Conservation (phyloP, 2,888 invertebrate genomes). For the Pocota personata region DNA sequence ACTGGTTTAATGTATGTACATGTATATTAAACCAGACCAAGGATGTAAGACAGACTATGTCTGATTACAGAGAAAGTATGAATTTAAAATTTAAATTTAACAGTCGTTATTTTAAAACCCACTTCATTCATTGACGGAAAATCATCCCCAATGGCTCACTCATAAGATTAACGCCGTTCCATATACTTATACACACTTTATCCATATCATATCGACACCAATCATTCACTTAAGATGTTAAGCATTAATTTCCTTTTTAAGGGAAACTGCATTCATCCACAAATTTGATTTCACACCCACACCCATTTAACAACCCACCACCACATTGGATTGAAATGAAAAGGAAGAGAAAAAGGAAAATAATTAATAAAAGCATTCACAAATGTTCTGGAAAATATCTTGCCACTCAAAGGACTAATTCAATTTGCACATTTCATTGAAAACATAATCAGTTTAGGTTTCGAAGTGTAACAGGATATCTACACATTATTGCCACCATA, state of each 20-base stretch:
- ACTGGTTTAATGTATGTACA: no score
- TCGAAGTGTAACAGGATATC: conserved; percentile 60
- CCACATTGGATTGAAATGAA: no score
- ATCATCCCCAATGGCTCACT: no score
- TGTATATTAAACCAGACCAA: no score
- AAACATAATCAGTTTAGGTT: conserved; percentile 63
- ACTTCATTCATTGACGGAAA: no score
- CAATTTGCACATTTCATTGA: conserved; percentile 56
- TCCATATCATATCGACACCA: neutral
- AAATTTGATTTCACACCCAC: neutral
- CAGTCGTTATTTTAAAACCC: no score
- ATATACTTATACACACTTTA: neutral
- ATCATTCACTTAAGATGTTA: conserved; percentile 7
- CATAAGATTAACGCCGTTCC: neutral
- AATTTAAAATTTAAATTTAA: no score
- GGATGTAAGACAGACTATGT: no score
- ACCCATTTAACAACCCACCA: neutral
- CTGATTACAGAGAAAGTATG: no score
- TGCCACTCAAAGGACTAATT: conserved; percentile 57
- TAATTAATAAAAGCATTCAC: conserved; percentile 50
- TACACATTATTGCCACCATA: conserved; percentile 47
- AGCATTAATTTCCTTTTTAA: neutral
- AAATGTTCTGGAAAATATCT: conserved; percentile 54
- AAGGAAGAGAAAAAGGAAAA: neutral
- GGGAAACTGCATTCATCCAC: neutral